phyloP scores from a whole-genome alignment of 2,888 invertebrate species.

The Drosophila picticornis region DNA sequence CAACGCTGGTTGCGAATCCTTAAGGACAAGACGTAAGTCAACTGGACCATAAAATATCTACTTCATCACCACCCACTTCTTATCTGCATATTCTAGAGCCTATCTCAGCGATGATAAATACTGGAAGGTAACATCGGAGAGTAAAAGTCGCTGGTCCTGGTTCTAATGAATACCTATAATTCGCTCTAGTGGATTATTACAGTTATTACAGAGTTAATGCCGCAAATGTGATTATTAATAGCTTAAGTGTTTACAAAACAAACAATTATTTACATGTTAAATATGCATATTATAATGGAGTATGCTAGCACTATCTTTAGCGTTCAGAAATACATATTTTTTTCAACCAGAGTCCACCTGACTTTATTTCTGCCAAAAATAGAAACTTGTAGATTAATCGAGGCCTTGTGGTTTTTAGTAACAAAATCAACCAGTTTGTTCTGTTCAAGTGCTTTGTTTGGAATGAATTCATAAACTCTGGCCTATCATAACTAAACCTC shows the following conservation, averaged over 20 bases:
- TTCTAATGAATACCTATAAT: conserved; percentile 37
- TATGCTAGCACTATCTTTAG: neutral
- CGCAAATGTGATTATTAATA: conserved; percentile 45
- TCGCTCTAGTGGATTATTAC: neutral
- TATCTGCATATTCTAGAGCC: conserved; percentile 83
- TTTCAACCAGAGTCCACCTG: neutral
- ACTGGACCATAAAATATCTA: neutral
- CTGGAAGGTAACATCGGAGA: conserved; percentile 86
- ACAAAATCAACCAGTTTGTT: no score
- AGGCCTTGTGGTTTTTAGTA: no score
- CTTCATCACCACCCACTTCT: neutral
- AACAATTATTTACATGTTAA: neutral
- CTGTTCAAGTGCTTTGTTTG: no score
- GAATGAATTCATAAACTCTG: no score
- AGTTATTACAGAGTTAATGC: conserved; percentile 11
- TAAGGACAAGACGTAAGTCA: conserved; percentile 63
- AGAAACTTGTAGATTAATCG: no score
- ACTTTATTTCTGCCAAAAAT: neutral
- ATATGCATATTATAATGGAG: neutral
- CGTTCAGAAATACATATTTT: neutral
- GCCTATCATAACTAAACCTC: no score
- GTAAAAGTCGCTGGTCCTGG: conserved; percentile 69
- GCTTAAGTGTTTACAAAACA: conserved; percentile 1
- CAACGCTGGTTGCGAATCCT: conserved; percentile 86
- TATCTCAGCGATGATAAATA: conserved; percentile 87